Evolutionary conservation across 2,888 invertebrate genomes (phyloP), one percentile per base, ranked within the genome.

Genomic region (Caenorhabditis afra): DNA sequence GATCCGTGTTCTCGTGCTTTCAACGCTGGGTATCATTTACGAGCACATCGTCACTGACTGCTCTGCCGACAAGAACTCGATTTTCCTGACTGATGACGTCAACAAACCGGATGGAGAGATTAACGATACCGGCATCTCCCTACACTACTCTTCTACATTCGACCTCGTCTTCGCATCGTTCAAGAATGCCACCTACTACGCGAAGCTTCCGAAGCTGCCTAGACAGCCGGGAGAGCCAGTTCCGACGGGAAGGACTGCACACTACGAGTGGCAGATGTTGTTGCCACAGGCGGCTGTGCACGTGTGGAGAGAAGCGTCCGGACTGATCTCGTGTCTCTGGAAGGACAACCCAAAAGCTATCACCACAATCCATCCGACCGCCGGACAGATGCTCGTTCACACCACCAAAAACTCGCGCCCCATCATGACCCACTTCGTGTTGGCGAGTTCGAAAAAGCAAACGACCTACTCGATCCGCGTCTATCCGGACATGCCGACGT

Each of bases 61-160:
- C 41, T n/a, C 49, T 3, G 66, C 81, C 12, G 66, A 76, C 14
- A 82, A 79, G 50, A 79, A 76, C 23, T 81, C 82, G 53, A 78
- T 74, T 39, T 84, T 82, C 53, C 22, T 84, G 59, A 84, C 84
- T 14, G 81, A 80, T 52, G 68, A 65, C 12, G 61, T 81, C 39
- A 66, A 64, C 3, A 41, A 59, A 12, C 80, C 79, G 7, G 58
- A 35, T 23, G 57, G 39, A 39, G 59, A 65, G 53, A 20, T 47
- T 20, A 57, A 22, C 20, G 73, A 57, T 16, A 52, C 45, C 7
- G 76, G 76, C 12, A 47, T 64, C 8, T 74, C 74, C 10, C 39
- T 85, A 22, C 74, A 80, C 59, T 85, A 84, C 64, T 82, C 84
- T 1, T 16, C 52, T 2, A 47, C 58, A 3, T 79, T 65, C 11